These are phyloP conservation scores for Polymixis lichenea DNA, from an alignment of 2,888 invertebrate species.

Conservation along the genomic window DNA sequence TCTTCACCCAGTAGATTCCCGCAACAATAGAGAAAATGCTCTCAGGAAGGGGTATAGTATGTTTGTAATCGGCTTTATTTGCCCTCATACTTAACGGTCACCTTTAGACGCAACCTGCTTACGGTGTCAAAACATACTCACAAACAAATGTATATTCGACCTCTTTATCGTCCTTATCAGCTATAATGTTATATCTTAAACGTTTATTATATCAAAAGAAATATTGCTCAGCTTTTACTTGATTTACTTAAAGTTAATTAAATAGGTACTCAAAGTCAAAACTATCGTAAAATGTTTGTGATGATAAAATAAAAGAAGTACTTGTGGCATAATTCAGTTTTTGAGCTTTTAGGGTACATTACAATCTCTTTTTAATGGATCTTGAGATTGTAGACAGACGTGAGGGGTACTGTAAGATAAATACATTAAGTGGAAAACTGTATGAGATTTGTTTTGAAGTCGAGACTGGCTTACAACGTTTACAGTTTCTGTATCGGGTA, in stretches of 20 bases:
- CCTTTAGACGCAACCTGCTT: conserved; percentile 58
- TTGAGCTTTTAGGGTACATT: conserved; percentile 45
- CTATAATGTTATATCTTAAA: conserved; percentile 39
- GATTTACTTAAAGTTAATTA: conserved; percentile 47
- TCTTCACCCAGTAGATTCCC: conserved; percentile 64
- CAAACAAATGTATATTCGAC: conserved; percentile 49
- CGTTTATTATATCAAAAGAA: conserved; percentile 26
- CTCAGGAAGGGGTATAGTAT: conserved; percentile 75
- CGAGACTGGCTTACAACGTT: conserved; percentile 68
- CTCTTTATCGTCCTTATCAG: conserved; percentile 39
- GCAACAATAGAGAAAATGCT: conserved; percentile 78
- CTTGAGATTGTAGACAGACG: conserved; percentile 11
- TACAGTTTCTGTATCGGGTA: conserved; percentile 74
- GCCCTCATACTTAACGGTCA: conserved; percentile 70
- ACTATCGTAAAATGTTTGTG: conserved; percentile 46
- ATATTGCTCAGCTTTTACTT: conserved; percentile 28
- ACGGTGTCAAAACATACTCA: conserved; percentile 38
- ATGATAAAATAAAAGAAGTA: conserved; percentile 41
- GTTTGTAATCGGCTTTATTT: conserved; percentile 86
- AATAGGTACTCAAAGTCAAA: conserved; percentile 40
- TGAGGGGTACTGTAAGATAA: conserved; percentile 4
- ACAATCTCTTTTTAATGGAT: conserved; percentile 19
- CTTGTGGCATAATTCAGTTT: conserved; percentile 46
- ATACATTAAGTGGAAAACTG: conserved; percentile 3
- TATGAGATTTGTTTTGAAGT: conserved; percentile 19